Conservation (phyloP, 1,140 invertebrate species). For the Aphelenchoides besseyi region DNA sequence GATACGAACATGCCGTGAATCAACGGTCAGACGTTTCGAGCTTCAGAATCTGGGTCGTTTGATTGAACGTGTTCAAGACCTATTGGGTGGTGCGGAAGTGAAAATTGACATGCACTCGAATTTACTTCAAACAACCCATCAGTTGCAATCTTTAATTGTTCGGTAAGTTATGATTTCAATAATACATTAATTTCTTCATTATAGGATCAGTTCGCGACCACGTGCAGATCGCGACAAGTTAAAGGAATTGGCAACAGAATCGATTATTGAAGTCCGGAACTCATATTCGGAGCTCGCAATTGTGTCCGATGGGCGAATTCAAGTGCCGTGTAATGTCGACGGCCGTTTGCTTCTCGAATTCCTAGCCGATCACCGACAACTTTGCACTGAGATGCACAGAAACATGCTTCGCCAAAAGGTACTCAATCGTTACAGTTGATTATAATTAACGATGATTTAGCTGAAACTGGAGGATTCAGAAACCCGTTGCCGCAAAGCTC, state of each 20-base stretch:
- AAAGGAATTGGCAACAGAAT: conserved; percentile 24
- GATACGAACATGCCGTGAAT: conserved; percentile 40
- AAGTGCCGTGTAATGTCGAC: conserved; percentile 53
- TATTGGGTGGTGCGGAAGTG: conserved; percentile 38
- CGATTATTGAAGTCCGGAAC: conserved; percentile 33
- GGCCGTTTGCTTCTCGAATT: conserved; percentile 30
- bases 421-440: conserved; percentile 1
- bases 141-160: conserved; percentile 43
- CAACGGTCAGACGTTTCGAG: conserved; percentile 40
- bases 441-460: conserved; percentile 25
- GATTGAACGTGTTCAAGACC: conserved; percentile 35
- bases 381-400: conserved; percentile 1
- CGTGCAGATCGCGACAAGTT: background rate
- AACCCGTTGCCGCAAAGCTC: background rate
- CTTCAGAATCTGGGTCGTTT: conserved; percentile 36
- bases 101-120: conserved; percentile 30
- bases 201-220: conserved; percentile 5
- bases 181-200: conserved; percentile 22
- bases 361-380: conserved; percentile 19
- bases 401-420: conserved; percentile 16
- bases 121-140: conserved; percentile 37
- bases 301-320: conserved; percentile 36
- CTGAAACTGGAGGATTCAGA: conserved; percentile 13
- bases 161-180: conserved; percentile 25
- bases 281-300: conserved; percentile 40